phyloP scores from a whole-genome alignment of 1,140 invertebrate genomes.

The Lordiphosa clarofinis region DNA sequence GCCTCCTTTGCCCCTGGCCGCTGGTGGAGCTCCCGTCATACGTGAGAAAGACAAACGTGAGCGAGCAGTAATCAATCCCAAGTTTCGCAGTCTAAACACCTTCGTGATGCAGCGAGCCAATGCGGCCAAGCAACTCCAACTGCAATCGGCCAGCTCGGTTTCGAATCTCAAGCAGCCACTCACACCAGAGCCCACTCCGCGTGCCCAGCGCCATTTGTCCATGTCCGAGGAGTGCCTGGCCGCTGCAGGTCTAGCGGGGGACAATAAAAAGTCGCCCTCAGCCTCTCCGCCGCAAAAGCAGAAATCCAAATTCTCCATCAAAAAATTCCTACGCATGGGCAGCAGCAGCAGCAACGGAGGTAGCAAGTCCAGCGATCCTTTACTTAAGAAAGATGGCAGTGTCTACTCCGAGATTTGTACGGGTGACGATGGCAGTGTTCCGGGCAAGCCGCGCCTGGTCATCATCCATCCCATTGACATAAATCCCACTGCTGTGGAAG shows the following conservation, averaged over 20 bases:
- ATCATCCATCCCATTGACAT: constrained; percentile 94
- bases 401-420: constrained; percentile 76
- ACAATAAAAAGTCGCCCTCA: constrained; percentile 51
- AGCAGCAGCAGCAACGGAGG: constrained; percentile 68
- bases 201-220: constrained; percentile 83
- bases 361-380: constrained; percentile 62
- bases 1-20: constrained; percentile 79
- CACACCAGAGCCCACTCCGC: constrained; percentile 83
- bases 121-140: constrained; percentile 67
- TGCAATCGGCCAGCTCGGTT: constrained; percentile 65
- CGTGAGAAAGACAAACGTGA: constrained; percentile 88
- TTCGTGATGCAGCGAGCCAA: constrained; percentile 72
- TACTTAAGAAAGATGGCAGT: constrained; percentile 64
- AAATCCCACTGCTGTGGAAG: constrained; percentile 88
- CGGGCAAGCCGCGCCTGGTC: constrained; percentile 85
- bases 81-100: constrained; percentile 81
- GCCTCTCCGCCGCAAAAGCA: constrained; percentile 82
- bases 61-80: constrained; percentile 85
- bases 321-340: constrained; percentile 89
- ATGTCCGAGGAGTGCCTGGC: constrained; percentile 86
- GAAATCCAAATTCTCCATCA: constrained; percentile 88
- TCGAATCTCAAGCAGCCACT: constrained; percentile 67
- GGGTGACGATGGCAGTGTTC: constrained; percentile 52
- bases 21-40: constrained; percentile 84
- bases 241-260: constrained; percentile 66